Evolutionary conservation across 1,140 invertebrate species (phyloP), one percentile per base, ranked within the genome.

Genomic region (Palaemon carinicauda): DNA sequence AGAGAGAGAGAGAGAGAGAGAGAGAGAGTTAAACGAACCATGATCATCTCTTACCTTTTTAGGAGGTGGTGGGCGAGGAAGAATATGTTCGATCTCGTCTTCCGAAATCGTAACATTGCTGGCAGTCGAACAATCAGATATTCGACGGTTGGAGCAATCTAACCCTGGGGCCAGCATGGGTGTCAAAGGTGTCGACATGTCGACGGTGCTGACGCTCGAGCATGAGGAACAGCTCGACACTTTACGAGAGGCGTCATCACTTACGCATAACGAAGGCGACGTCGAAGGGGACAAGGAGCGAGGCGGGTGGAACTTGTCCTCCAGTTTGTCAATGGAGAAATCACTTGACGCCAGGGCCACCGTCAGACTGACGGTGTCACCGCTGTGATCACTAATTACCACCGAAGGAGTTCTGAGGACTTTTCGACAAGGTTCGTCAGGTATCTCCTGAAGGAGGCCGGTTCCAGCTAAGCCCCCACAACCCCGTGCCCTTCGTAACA

Each of bases 351-450:
- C 92, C 91, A 9, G 91, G 91, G 82, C 92, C 90, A 87, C 91
- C 87, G 65, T 91, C 89, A 75, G 91, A 89, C 33, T 90, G 85
- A 85, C 90, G 91, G 51, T 91, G 90, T 88, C 90, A 88, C 33
- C 87, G 75, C 88, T 89, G 80, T 96, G 96, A 91, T 96, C 96
- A 89, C 95, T 96, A 1, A 96, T 95, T 3, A 96, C 95, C 21
- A 96, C 95, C 24, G 95, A 96, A 0, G 96, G 95, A 0, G 95
- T 96, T 50, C 95, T 41, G 15, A 88, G 31, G 54, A 60, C 82
- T 21, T 41, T 54, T 50, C 65, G 74, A 27, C 33, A 27, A 0
- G 27, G 10, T 1, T 69, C 79, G 14, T 75, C 24, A 19, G 15
- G 24, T 21, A 71, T 53, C n/a, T 74, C 71, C 71, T 82, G 52